A percentile compares a stretch with the other conserved stretches of the same genome.
phyloP scores from a whole-genome alignment of 23 tunicate species.

The Styela clava region DNA sequence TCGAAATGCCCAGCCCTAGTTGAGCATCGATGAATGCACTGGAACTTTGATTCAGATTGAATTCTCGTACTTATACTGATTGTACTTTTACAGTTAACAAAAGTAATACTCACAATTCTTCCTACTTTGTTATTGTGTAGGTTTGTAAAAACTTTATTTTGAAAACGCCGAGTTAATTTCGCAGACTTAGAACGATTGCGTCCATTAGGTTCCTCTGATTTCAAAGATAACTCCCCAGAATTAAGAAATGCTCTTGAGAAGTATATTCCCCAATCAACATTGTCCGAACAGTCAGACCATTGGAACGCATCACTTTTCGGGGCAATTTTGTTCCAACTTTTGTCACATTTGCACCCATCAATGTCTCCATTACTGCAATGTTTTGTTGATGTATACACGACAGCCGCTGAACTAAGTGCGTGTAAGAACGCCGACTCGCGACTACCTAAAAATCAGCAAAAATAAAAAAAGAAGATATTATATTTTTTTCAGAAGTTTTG shows the following conservation, averaged over 20 bases:
- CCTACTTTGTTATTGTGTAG: neutral
- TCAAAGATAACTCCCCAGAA: neutral
- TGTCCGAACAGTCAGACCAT: conserved; percentile 77
- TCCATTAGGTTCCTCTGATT: neutral
- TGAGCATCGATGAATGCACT: no score
- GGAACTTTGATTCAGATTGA: no score
- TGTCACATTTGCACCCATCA: conserved; percentile 64
- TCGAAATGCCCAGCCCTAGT: no score
- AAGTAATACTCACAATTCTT: neutral
- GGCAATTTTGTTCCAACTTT: conserved; percentile 18
- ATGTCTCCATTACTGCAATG: conserved; percentile 60
- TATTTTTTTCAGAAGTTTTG: no score
- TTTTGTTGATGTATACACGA: conserved; percentile 55
- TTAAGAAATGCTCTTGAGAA: conserved; percentile 66
- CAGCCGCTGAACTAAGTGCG: conserved; percentile 79
- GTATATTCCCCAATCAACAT: conserved; percentile 64
- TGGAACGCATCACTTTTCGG: conserved; percentile 32
- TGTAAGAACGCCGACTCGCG: conserved; percentile 79
- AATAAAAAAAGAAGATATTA: no score
- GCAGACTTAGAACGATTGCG: neutral
- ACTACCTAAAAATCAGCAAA: conserved; percentile 8
- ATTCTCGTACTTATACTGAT: no score
- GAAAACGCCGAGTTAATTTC: neutral
- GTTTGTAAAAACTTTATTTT: neutral
- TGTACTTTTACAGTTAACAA: no score